Conservation (phyloP, 2,888 invertebrate species). For the Trichopoda pennipes region DNA sequence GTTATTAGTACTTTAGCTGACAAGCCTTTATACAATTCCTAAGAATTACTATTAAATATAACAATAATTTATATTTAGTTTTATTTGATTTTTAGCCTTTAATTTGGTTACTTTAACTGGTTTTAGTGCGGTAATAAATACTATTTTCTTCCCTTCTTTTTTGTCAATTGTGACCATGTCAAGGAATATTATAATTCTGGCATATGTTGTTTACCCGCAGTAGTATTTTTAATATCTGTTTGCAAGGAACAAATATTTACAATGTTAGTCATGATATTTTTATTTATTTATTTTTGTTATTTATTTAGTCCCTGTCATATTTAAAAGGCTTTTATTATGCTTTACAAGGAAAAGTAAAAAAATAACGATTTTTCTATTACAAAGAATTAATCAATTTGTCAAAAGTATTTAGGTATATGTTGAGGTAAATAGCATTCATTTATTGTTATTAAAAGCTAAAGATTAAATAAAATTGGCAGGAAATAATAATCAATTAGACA, state of each 20-base stretch:
- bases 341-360: background rate
- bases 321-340: slow-evolving; percentile 44
- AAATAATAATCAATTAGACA: background rate
- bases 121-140: slow-evolving; percentile 8
- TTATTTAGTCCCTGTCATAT: slow-evolving; percentile 40
- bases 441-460: background rate
- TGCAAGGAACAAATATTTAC: slow-evolving; percentile 46
- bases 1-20: background rate
- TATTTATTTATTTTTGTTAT: too few species aligned
- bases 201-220: slow-evolving; percentile 51
- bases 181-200: slow-evolving; percentile 53
- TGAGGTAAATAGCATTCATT: background rate
- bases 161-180: slow-evolving; percentile 17
- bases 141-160: background rate
- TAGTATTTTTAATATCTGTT: slow-evolving; percentile 29
- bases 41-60: slow-evolving; percentile 51
- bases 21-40: slow-evolving; percentile 5
- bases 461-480: background rate
- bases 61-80: slow-evolving; percentile 35
- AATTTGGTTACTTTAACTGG: slow-evolving; percentile 15
- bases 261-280: slow-evolving; percentile 48
- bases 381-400: slow-evolving; percentile 29
- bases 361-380: background rate
- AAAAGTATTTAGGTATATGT: slow-evolving; percentile 27
- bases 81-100: slow-evolving; percentile 56